phyloP scores from a whole-genome alignment of 2,113 vertebrate species.

The Ameiurus melas region DNA sequence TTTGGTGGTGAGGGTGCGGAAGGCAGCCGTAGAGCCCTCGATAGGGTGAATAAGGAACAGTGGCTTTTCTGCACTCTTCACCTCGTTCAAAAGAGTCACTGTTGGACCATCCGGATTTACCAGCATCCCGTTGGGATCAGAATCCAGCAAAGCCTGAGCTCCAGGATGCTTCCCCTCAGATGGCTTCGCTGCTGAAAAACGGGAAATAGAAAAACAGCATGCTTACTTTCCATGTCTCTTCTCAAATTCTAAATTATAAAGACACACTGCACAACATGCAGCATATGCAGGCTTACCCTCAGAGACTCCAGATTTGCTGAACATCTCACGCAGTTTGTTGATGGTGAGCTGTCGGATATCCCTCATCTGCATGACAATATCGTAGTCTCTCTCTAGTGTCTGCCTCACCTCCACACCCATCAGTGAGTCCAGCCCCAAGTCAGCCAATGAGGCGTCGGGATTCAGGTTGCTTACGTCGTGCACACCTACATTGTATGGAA shows the following conservation, averaged over 20 bases:
- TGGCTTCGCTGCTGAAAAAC: not conserved
- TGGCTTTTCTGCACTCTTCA: conserved; percentile 82
- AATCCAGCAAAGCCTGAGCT: conserved; percentile 57
- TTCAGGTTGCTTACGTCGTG: conserved; percentile 82
- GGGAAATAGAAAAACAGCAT: not conserved
- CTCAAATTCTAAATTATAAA: not conserved
- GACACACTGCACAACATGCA: not conserved
- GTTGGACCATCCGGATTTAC: conserved; percentile 87
- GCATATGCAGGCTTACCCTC: conserved; percentile 66
- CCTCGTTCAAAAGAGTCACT: conserved; percentile 76
- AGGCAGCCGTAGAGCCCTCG: conserved; percentile 85
- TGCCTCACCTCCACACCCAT: conserved; percentile 98
- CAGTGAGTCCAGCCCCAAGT: conserved; percentile 92
- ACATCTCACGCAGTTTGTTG: conserved; percentile 82
- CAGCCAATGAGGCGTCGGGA: conserved; percentile 81
- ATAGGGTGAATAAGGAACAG: conserved; percentile 94
- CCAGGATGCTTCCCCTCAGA: conserved; percentile 47
- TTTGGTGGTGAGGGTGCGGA: conserved; percentile 79
- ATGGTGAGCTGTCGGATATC: conserved; percentile 89
- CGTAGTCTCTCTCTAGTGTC: conserved; percentile 86
- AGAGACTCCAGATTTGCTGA: conserved; percentile 59
- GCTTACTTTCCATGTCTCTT: not conserved
- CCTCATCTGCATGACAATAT: conserved; percentile 86
- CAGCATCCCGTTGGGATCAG: conserved; percentile 79
- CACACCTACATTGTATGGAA: conserved; percentile 74